These are phyloP conservation scores for Taxidea taxus DNA, from an alignment of 2,113 vertebrate species.

Conservation along the genomic window DNA sequence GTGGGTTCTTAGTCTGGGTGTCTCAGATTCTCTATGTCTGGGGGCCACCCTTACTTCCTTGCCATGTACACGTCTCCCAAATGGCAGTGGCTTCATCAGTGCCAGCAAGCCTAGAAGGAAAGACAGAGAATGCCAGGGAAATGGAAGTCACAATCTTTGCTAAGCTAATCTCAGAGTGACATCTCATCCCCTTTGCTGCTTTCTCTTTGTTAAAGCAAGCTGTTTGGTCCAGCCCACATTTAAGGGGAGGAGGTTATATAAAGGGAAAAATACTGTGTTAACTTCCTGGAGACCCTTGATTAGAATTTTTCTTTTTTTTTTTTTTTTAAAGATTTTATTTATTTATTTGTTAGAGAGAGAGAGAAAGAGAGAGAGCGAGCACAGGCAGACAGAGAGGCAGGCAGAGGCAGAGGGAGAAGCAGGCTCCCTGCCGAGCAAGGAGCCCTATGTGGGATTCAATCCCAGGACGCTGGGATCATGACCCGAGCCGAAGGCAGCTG, in stretches of 20 bases:
- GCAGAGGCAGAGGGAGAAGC: too few species aligned
- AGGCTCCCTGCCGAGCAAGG: too few species aligned
- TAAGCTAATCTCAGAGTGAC: background rate
- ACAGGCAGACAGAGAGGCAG: too few species aligned
- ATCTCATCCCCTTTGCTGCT: background rate
- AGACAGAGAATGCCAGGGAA: background rate
- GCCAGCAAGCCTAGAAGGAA: background rate
- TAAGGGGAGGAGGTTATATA: background rate
- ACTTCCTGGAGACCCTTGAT: background rate
- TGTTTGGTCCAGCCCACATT: background rate
- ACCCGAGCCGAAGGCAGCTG: too few species aligned
- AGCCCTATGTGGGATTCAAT: too few species aligned
- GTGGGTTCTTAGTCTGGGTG: background rate
- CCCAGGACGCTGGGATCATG: too few species aligned
- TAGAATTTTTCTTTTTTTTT: background rate
- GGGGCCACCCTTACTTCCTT: background rate
- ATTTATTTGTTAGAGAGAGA: too few species aligned
- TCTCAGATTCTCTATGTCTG: background rate
- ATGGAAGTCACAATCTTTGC: background rate
- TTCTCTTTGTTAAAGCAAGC: background rate
- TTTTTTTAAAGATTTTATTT: too few species aligned
- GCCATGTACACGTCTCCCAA: background rate
- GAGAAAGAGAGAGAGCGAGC: too few species aligned
- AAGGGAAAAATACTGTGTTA: background rate
- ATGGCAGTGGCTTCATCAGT: background rate